These are phyloP conservation scores for Pseudorectes ferrugineus DNA, from an alignment of 2,113 vertebrate species.

Conservation along the genomic window DNA sequence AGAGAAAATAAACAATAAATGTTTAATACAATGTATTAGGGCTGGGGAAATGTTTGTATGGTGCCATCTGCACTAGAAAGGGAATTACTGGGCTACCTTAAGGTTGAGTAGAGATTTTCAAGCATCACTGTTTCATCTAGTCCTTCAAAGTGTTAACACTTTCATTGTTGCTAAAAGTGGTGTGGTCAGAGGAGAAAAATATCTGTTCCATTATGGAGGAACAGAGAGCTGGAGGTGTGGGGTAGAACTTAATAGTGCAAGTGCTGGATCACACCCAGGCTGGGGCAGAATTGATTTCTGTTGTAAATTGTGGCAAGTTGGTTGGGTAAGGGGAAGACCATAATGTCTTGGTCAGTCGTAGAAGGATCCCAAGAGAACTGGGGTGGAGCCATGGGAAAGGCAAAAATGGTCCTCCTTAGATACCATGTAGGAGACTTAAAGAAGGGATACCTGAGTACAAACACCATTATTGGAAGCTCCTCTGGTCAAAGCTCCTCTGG, in stretches of 20 bases:
- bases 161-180: neutral
- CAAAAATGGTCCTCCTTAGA: neutral
- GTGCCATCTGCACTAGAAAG: neutral
- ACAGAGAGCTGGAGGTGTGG: neutral
- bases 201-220: neutral
- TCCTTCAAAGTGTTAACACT: neutral
- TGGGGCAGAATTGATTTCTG: neutral
- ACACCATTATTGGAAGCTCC: neutral
- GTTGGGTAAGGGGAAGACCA: neutral
- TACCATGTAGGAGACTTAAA: neutral
- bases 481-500: neutral
- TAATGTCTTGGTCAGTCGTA: rapidly evolving
- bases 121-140: neutral
- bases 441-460: neutral
- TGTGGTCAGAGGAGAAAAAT: neutral
- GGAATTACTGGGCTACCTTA: neutral
- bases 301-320: neutral
- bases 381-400: neutral
- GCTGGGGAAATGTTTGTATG: neutral
- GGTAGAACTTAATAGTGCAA: neutral
- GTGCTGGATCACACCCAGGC: neutral
- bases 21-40: neutral
- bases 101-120: neutral
- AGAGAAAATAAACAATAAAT: neutral
- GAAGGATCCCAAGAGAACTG: neutral